Evolutionary conservation across 2,888 invertebrate species (phyloP), one percentile per base, ranked within the genome.

Genomic region (Allophyes oxyacanthae): DNA sequence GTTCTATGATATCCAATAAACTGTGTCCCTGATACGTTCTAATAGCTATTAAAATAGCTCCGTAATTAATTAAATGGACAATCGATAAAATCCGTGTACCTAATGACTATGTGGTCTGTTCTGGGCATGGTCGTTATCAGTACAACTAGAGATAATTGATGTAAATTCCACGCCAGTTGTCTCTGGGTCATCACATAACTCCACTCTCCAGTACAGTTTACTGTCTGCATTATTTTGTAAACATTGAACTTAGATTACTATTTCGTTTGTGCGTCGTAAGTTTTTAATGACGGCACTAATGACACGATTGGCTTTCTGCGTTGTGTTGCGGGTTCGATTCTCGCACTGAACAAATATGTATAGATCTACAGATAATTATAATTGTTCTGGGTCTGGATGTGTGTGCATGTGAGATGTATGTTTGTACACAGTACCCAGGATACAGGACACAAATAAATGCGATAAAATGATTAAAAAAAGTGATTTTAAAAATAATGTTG

Each of bases 41-140:
- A 45, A 46, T 20, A 2, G 11, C 20, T 36, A 48, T 40, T 2
- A 20, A 3, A 20, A 3, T 44, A 51, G 36, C 28, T 44, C 10
- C 13, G 25, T 32, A 36, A 49, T 54, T 49, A 13, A 33, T 51
- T 30, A 38, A 51, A 61, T 64, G 14, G 6, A 41, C 36, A 26
- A 45, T 57, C 34, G 6, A 62, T 55, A 44, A 69, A 69, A 64
- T 45, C 64, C n/a, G 36, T 70, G 32, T 52, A n/a, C n/a, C n/a
- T n/a, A 50, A 52, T 54, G 49, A 72, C 48, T 45, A 10, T 48
- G 32, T 57, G 33, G 51, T 40, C 46, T 69, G 70, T 64, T 57
- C 64, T 57, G 36, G 4, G 40, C 41, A 54, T 62, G 62, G 54
- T 60, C 62, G 54, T 40, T 72, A 72, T 72, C 72, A 55, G 53